These are phyloP conservation scores for Dermolepida albohirtum DNA, from an alignment of 2,888 invertebrate species.

Conservation along the genomic window DNA sequence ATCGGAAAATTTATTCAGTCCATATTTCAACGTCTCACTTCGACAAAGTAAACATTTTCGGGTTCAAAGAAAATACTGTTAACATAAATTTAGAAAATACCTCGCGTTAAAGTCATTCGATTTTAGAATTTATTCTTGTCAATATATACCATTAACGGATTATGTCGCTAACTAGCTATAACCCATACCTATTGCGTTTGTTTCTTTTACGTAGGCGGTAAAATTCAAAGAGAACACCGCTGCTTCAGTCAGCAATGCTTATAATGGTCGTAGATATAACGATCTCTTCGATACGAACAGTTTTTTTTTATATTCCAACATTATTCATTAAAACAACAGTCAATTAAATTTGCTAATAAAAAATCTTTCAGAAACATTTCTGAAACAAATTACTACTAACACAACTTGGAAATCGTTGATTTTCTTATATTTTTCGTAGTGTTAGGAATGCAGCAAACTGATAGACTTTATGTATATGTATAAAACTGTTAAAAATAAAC, in stretches of 20 bases:
- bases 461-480: too few species aligned
- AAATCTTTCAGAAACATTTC: constrained; percentile 8
- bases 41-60: constrained; percentile 36
- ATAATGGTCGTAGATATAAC: constrained; percentile 31
- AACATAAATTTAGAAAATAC: constrained; percentile 39
- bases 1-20: constrained; percentile 23
- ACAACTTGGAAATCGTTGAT: too few species aligned
- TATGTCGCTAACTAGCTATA: constrained; percentile 29
- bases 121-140: constrained; percentile 31
- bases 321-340: constrained; percentile 24
- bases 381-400: too few species aligned
- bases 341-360: constrained; percentile 7
- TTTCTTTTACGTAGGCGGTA: constrained; percentile 31
- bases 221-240: constrained; percentile 29
- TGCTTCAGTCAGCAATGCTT: constrained; percentile 15
- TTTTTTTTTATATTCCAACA: constrained; percentile 20
- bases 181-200: constrained; percentile 18
- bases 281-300: constrained; percentile 18
- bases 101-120: constrained; percentile 19
- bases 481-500: too few species aligned
- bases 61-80: constrained; percentile 29
- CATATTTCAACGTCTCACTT: constrained; percentile 34
- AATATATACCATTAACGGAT: constrained; percentile 30
- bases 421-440: too few species aligned
- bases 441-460: too few species aligned